These are phyloP conservation scores for Peribatodes rhomboidaria DNA, from an alignment of 2,888 invertebrate genomes.

Conservation along the genomic window DNA sequence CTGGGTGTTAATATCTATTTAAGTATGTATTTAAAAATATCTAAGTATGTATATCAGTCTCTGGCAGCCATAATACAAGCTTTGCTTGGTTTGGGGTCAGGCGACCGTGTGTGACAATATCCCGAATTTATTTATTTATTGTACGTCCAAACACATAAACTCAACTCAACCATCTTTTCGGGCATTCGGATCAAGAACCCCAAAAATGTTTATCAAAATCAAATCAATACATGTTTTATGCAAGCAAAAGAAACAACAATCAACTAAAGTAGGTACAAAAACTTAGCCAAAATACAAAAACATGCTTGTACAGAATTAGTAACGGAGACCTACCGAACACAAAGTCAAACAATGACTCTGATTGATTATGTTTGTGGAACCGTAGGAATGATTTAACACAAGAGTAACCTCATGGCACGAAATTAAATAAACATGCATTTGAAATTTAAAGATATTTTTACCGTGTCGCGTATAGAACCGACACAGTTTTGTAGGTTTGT, in stretches of 20 bases:
- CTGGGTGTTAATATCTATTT: too few relatives aligned
- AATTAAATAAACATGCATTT: background rate
- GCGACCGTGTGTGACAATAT: too few relatives aligned
- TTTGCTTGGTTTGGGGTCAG: too few relatives aligned
- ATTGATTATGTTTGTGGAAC: constrained; percentile 34
- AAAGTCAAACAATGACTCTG: constrained; percentile 28
- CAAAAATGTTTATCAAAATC: too few relatives aligned
- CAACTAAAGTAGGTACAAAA: background rate
- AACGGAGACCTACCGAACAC: constrained; percentile 2
- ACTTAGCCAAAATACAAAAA: constrained; percentile 5
- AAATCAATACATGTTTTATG: too few relatives aligned
- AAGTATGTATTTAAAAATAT: too few relatives aligned
- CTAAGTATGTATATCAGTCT: too few relatives aligned
- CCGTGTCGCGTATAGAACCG: background rate
- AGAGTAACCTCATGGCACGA: constrained; percentile 5
- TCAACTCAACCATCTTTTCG: too few relatives aligned
- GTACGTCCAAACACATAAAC: too few relatives aligned
- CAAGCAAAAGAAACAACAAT: background rate
- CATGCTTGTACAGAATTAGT: background rate
- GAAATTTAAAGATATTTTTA: background rate
- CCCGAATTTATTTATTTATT: too few relatives aligned
- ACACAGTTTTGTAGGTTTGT: background rate
- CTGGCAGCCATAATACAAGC: too few relatives aligned
- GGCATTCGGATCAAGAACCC: too few relatives aligned
- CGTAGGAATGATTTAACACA: constrained; percentile 23